Evolutionary conservation across 2,888 invertebrate species (phyloP).

Genomic region (Sphaerophoria rueppellii): DNA sequence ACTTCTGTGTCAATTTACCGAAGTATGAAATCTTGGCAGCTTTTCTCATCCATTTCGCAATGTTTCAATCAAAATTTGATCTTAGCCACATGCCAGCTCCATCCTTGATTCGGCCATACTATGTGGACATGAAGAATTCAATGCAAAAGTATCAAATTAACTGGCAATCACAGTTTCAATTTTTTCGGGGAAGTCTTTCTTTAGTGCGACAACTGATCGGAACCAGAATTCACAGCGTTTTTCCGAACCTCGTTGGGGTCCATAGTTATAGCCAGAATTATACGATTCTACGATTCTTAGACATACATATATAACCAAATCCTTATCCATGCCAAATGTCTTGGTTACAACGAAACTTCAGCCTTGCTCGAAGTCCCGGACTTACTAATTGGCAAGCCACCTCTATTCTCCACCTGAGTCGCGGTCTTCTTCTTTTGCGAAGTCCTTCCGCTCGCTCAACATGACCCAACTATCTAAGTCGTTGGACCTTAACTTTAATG

Average conservation of each 20-base stretch:
- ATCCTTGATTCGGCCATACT: constrained; percentile 99
- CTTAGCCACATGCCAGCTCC: constrained; percentile 99
- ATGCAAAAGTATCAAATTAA: constrained; percentile 96
- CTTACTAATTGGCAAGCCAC: constrained; percentile 98
- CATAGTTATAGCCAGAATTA: constrained; percentile 94
- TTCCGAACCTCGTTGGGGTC: constrained; percentile 97
- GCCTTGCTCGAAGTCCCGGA: constrained; percentile 95
- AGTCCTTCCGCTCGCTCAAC: too few species aligned
- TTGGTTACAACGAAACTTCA: constrained; percentile 99
- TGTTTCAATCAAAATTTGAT: constrained; percentile 95
- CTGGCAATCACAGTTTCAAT: constrained; percentile 97
- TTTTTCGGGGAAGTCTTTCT: constrained; percentile 93
- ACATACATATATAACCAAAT: constrained; percentile 97
- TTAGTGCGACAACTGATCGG: constrained; percentile 92
- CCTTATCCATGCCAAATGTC: constrained; percentile 97
- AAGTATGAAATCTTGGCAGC: constrained; percentile 97
- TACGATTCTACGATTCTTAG: constrained; percentile 99
- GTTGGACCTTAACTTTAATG: too few species aligned
- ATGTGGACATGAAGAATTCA: constrained; percentile 98
- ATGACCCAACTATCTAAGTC: too few species aligned
- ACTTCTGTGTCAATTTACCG: constrained; percentile 99
- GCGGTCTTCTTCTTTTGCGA: constrained; percentile 98
- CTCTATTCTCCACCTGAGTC: constrained; percentile 96
- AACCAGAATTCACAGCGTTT: constrained; percentile 98
- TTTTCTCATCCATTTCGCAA: constrained; percentile 94